Evolutionary conservation across 2,113 vertebrate genomes (phyloP).

Genomic region (Charina bottae): DNA sequence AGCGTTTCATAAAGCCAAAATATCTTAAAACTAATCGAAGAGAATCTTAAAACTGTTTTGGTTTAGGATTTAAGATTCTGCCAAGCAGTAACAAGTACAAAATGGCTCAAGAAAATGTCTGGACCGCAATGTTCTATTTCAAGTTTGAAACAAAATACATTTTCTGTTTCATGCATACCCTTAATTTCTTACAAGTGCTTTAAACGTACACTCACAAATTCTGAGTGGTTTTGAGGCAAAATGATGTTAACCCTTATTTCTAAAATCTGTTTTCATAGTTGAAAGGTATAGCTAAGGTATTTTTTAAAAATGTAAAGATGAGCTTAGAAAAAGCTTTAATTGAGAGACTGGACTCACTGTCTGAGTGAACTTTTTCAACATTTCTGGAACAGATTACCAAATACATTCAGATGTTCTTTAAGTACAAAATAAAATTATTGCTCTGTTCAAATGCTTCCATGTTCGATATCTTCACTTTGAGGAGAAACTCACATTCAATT

Average conservation of each 20-base stretch:
- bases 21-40: neutral
- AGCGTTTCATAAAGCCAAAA: neutral
- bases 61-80: neutral
- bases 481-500: neutral
- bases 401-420: neutral
- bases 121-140: neutral
- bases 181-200: neutral
- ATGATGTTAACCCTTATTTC: neutral
- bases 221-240: neutral
- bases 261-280: neutral
- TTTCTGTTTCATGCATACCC: neutral
- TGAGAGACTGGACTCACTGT: neutral
- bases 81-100: neutral
- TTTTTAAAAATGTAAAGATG: neutral
- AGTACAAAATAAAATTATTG: neutral
- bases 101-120: neutral
- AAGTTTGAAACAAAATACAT: neutral
- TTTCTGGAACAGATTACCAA: neutral
- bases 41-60: neutral
- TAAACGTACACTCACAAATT: neutral
- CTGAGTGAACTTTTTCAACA: neutral
- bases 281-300: neutral
- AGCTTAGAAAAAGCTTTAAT: neutral
- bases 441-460: neutral
- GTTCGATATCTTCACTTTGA: neutral